Evolutionary conservation across 64 coral and sea anemone genomes (phyloP), one percentile per base, ranked within the genome.

Genomic region (Pachyseris speciosa): DNA sequence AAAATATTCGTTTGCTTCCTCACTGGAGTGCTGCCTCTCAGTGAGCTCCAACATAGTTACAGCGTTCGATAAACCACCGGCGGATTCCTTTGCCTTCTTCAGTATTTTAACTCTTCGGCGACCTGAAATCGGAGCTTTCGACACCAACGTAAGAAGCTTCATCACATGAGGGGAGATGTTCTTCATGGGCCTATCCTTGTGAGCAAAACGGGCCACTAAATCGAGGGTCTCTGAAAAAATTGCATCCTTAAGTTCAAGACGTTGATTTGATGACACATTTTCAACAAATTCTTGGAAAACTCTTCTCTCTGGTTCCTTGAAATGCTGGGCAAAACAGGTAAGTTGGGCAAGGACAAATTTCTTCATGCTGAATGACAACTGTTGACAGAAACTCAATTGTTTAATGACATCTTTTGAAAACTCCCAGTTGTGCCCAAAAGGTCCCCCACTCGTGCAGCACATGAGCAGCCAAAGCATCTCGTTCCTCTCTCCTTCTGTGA

Each of bases 381-480:
- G 30, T 34, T 31, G 47, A 53, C 49, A 57, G 4, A 80, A 20
- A 19, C 30, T 37, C 11, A 58, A 9, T n/a, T 17, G 32, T 25
- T 39, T 52, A 17, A 58, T 80, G 31, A 80, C 47, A 3, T 33
- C 0, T 19, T 58, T 5, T 59, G 27, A 20, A 17, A 80, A 57
- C 12, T 30, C 5, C 27, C 50, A n/a, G 16, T 80, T 19, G 2
- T 7, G 33, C 0, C 7, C 7, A 2, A 59, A 15, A 1, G 32
- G 36, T 19, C 1, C 16, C 5, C 15, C 33, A 24, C 58, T 50
- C 0, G 31, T 52, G 29, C 13, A 80, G 30, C 49, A 80, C 29
- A 80, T 36, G 32, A 80, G 31, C 11, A 80, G 75, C 48, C 48
- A 80, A 12, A 80, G 57, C 75, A 80, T 80, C 30, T 58, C 75